Base-by-base conservation (phyloP, 2,797 vertebrate species). In the Arrhamphus sclerolepis region DNA sequence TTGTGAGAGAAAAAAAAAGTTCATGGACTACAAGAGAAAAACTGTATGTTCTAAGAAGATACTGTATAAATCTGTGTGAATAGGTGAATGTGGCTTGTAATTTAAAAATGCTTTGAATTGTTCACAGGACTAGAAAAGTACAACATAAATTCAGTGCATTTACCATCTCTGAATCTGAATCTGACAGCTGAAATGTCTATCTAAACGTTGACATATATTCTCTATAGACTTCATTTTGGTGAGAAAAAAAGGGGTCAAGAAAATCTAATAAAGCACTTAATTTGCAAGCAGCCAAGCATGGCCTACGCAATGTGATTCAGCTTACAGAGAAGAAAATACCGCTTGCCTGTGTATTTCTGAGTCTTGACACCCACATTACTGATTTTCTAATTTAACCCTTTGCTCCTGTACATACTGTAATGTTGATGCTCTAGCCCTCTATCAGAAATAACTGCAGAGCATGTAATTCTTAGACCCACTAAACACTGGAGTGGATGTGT, bases 261-360 rank as follows among this genome's bases (percentile, higher is more conserved):
- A 46, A 64, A 70, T 63, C 28, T 20, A 84, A 70, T 77, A 80
- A 81, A 81, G 41, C 46, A 72, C 72, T 66, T 50, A 70, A 51
- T 71, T 43, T 66, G 29, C 21, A 61, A 49, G 22, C 18, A 47
- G 14, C 54, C 21, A 66, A 69, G 47, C 24, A 20, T 58, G 19
- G 41, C 43, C 56, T 54, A 48, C 17, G 6, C 17, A 24, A 48
- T 66, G 62, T 66, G 61, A 73, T 70, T 73, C 39, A 75, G 78
- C 69, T 54, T 46, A 49, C 6, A 63, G n/a, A 28, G 49, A 20
- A 64, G 18, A 46, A 62, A 71, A 67, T 53, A 18, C 10, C 0
- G 20, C 53, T 49, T 39, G 17, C 1, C 18, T 41, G 55, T 46
- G 2, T 43, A 20, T 40, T 46, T 22, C 57, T 61, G 57, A 17